Conservation (phyloP, 2,888 invertebrate genomes). For the Hylaea fasciaria region DNA sequence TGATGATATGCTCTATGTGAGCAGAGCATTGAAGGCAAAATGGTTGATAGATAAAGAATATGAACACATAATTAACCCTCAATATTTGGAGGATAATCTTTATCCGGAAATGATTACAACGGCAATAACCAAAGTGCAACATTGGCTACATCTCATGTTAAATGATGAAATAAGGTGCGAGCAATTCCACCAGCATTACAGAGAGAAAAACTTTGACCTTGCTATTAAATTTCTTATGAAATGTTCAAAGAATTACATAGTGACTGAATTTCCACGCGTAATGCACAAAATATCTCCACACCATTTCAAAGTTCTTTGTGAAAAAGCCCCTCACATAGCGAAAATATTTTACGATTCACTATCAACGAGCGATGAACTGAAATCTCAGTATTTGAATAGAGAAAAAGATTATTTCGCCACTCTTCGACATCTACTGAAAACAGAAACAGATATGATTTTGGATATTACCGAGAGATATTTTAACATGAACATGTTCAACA, state of each 20-base stretch:
- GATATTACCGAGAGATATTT: conserved; percentile 47
- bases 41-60: conserved; percentile 62
- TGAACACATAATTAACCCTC: conserved; percentile 58
- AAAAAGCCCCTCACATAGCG: conserved; percentile 35
- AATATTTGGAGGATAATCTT: conserved; percentile 57
- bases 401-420: conserved; percentile 26
- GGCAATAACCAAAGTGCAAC: conserved; percentile 48
- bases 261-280: conserved; percentile 32
- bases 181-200: conserved; percentile 44
- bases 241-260: conserved; percentile 28
- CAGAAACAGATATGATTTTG: conserved; percentile 36
- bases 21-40: conserved; percentile 60
- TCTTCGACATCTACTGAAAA: conserved; percentile 17
- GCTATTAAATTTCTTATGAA: conserved; percentile 42
- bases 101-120: conserved; percentile 65
- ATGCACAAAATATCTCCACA: conserved; percentile 40
- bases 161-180: conserved; percentile 36
- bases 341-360: conserved; percentile 40
- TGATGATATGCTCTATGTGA: conserved; percentile 67
- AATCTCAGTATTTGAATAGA: conserved; percentile 25
- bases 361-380: conserved; percentile 19
- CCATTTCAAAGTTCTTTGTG: conserved; percentile 43
- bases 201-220: conserved; percentile 29
- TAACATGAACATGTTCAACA: conserved; percentile 8
- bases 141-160: conserved; percentile 38